Conservation (phyloP, 2,888 invertebrate genomes). For the Dione vanillae region DNA sequence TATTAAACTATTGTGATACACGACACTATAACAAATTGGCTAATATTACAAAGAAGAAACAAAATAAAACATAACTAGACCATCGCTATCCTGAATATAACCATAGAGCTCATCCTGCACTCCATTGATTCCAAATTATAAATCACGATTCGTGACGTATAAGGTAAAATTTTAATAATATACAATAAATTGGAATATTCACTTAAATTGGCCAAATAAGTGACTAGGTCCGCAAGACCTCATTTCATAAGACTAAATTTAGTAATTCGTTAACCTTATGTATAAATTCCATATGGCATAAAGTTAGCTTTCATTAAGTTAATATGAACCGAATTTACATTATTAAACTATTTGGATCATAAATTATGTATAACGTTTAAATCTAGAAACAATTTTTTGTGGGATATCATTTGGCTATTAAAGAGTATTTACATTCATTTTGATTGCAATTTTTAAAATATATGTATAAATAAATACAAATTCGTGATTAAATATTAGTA, state of each 20-base stretch:
- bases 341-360: not conserved
- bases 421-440: slow-evolving; percentile 3
- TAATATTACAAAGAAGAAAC: slow-evolving; percentile 80
- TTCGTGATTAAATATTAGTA: not conserved
- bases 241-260: slow-evolving; percentile 82
- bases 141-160: slow-evolving; percentile 74
- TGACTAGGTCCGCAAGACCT: slow-evolving; percentile 83
- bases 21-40: slow-evolving; percentile 83
- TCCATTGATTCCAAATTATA: slow-evolving; percentile 78
- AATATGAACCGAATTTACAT: slow-evolving; percentile 46
- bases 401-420: not conserved
- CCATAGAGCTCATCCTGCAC: slow-evolving; percentile 81
- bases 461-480: slow-evolving; percentile 4
- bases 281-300: slow-evolving; percentile 84
- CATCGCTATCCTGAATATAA: slow-evolving; percentile 83
- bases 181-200: slow-evolving; percentile 84
- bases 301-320: slow-evolving; percentile 84
- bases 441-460: not conserved
- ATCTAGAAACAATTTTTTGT: not conserved
- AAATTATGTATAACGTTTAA: not conserved
- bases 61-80: slow-evolving; percentile 82
- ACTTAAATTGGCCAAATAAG: slow-evolving; percentile 83
- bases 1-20: slow-evolving; percentile 83
- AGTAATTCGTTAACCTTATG: slow-evolving; percentile 85
- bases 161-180: slow-evolving; percentile 75